phyloP scores from a whole-genome alignment of 1,140 invertebrate species.

The Drosophila triauraria region DNA sequence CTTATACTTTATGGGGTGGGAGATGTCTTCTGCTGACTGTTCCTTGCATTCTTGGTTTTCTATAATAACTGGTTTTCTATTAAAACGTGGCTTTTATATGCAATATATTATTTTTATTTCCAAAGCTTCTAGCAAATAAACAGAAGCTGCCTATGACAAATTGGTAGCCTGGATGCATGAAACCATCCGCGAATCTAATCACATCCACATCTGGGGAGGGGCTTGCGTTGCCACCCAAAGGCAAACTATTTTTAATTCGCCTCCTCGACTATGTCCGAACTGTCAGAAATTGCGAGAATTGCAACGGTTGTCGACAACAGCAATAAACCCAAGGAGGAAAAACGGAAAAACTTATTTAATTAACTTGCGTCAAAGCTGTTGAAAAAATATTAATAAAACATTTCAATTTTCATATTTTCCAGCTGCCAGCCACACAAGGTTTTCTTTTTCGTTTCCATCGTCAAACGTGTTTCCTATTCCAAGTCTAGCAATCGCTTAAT shows the following conservation, averaged over 20 bases:
- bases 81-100: too few species aligned
- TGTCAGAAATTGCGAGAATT: constrained; percentile 57
- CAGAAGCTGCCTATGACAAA: constrained; percentile 11
- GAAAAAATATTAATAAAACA: constrained; percentile 79
- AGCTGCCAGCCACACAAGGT: constrained; percentile 21
- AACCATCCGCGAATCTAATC: constrained; percentile 33
- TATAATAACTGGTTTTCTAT: too few species aligned
- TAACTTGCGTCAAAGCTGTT: constrained; percentile 76
- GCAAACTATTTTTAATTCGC: constrained; percentile 45
- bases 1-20: too few species aligned
- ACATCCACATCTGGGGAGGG: constrained; percentile 23
- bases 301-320: constrained; percentile 34
- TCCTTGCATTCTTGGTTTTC: too few species aligned
- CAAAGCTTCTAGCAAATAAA: constrained; percentile 1
- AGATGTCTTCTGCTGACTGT: too few species aligned
- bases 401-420: constrained; percentile 73
- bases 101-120: too few species aligned
- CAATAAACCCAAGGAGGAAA: constrained; percentile 17
- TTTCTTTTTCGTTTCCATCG: constrained; percentile 18
- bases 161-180: constrained; percentile 35
- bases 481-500: constrained; percentile 56
- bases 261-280: constrained; percentile 48
- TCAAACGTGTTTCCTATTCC: constrained; percentile 58
- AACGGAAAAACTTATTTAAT: constrained; percentile 58
- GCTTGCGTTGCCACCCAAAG: constrained; percentile 28